phyloP scores from a whole-genome alignment of 2,888 invertebrate genomes.

The Caenorhabditis zanzibari region DNA sequence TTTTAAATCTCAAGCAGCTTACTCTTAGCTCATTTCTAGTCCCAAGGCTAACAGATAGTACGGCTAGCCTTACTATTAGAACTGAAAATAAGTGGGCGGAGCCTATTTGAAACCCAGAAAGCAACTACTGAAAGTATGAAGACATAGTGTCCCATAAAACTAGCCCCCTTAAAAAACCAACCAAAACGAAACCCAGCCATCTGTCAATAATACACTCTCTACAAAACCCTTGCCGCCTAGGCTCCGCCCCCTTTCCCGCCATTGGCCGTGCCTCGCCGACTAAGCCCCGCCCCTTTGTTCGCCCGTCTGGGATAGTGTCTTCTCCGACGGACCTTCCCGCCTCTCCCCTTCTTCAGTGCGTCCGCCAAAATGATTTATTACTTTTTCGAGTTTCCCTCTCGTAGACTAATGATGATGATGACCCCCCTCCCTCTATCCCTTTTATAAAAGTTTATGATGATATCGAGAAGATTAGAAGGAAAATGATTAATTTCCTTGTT shows the following conservation, averaged over 20 bases:
- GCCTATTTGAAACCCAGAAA: too few species aligned
- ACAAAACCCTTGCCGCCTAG: neutral
- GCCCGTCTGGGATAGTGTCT: conserved; percentile 8
- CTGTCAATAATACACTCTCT: conserved; percentile 4
- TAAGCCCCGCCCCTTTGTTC: neutral
- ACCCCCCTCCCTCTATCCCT: neutral
- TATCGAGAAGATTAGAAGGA: conserved; percentile 18
- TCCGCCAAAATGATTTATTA: conserved; percentile 55
- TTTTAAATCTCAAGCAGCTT: too few species aligned
- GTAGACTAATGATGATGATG: neutral
- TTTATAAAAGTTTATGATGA: conserved; percentile 5
- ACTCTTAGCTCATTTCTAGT: too few species aligned
- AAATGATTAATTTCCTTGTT: conserved; percentile 34
- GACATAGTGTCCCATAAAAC: neutral
- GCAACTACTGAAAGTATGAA: too few species aligned
- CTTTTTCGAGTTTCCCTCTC: conserved; percentile 23
- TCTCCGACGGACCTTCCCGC: conserved; percentile 11
- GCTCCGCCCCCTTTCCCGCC: neutral
- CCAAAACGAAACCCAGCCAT: conserved; percentile 25
- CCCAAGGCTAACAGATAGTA: too few species aligned
- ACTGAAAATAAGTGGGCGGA: too few species aligned
- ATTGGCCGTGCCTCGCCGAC: neutral
- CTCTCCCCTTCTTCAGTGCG: conserved; percentile 19
- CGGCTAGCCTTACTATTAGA: too few species aligned
- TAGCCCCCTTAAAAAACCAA: neutral